Conservation (phyloP, 2,797 vertebrate species). For the Antennarius maculatus region DNA sequence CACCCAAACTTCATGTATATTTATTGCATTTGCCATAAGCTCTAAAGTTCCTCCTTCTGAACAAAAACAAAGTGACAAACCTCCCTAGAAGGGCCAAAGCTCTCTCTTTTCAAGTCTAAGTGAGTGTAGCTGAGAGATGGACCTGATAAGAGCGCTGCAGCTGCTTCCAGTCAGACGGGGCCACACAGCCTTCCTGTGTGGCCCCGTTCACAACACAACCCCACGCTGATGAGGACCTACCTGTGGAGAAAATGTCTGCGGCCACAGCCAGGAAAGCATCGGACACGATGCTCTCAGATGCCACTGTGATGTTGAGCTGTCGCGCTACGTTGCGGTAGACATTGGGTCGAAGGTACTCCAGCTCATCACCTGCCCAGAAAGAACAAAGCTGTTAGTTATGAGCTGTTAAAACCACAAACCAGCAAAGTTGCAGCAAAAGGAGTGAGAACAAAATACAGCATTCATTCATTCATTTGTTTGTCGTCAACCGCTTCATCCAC, state of each 20-base stretch:
- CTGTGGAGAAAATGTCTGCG: slow-evolving; percentile 93
- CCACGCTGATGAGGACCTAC: slow-evolving; percentile 66
- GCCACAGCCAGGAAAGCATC: slow-evolving; percentile 95
- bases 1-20: slow-evolving; percentile 10
- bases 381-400: background rate
- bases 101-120: background rate
- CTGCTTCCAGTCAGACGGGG: slow-evolving; percentile 3
- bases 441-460: background rate
- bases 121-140: slow-evolving; percentile 4
- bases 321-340: slow-evolving; percentile 93
- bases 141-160: slow-evolving; percentile 6
- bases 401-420: background rate
- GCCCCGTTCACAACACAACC: background rate
- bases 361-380: slow-evolving; percentile 86
- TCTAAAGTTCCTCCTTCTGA: slow-evolving; percentile 32
- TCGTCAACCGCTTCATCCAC: too few relatives aligned
- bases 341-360: slow-evolving; percentile 93
- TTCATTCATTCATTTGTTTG: too few relatives aligned
- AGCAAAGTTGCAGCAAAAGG: background rate
- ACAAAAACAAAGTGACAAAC: slow-evolving; percentile 22
- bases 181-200: too few relatives aligned
- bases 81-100: slow-evolving; percentile 30
- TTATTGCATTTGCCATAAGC: slow-evolving; percentile 22
- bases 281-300: slow-evolving; percentile 89
- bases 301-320: slow-evolving; percentile 93